Conservation (phyloP, 64 coral and sea anemone genomes). For the Stichodactyla helianthus region DNA sequence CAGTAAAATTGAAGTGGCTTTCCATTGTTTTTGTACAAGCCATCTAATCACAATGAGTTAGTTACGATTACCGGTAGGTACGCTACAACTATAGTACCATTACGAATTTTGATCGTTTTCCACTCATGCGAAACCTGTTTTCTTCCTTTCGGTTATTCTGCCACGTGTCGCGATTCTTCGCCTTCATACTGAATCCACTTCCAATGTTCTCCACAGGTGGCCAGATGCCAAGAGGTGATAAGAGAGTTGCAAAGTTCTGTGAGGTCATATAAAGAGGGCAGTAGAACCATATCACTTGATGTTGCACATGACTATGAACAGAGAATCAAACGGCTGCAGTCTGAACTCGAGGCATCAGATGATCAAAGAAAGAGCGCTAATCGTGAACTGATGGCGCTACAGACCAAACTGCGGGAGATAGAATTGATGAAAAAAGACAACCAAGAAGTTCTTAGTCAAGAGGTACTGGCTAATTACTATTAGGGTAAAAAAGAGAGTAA, state of each 20-base stretch:
- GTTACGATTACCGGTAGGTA: no score
- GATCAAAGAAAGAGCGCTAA: slow-evolving; percentile 52
- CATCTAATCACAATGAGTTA: no score
- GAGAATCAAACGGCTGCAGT: slow-evolving; percentile 51
- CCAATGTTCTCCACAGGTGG: slow-evolving; percentile 48
- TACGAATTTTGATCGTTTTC: no score
- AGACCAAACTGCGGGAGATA: slow-evolving; percentile 69
- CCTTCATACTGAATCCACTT: background rate
- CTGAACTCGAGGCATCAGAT: slow-evolving; percentile 72
- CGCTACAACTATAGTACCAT: no score
- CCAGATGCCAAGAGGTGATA: slow-evolving; percentile 79
- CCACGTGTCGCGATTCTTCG: background rate
- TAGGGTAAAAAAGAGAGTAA: no score
- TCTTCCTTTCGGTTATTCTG: no score
- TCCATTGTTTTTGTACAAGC: no score
- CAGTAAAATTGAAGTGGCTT: no score
- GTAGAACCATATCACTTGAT: slow-evolving; percentile 40
- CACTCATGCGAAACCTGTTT: no score
- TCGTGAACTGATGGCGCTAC: slow-evolving; percentile 63
- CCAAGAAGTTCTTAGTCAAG: slow-evolving; percentile 60
- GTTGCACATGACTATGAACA: slow-evolving; percentile 78
- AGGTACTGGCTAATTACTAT: slow-evolving; percentile 34
- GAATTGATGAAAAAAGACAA: slow-evolving; percentile 47
- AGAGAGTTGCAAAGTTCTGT: slow-evolving; percentile 69
- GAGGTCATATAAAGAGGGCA: slow-evolving; percentile 36